These are phyloP conservation scores for Prosopocoilus inquinatus DNA, from an alignment of 2,888 invertebrate species.

Conservation along the genomic window DNA sequence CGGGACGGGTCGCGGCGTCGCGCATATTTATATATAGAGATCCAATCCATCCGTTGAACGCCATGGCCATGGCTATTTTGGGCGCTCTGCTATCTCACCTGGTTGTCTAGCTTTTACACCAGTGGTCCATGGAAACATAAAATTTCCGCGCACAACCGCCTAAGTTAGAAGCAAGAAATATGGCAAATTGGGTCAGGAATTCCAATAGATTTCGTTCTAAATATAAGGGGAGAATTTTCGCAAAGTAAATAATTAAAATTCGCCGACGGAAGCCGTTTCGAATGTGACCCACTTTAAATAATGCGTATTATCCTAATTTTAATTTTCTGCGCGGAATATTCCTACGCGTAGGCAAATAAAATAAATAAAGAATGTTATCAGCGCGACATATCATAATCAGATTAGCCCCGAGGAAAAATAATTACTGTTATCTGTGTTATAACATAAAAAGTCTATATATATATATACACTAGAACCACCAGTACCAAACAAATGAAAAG, in stretches of 20 bases:
- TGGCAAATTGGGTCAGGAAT: conserved; percentile 6
- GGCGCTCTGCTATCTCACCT: conserved; percentile 25
- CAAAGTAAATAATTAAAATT: background rate
- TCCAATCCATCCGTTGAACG: conserved; percentile 11
- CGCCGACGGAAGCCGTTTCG: too few species aligned
- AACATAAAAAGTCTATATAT: too few species aligned
- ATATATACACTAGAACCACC: too few species aligned
- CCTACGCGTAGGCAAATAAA: too few species aligned
- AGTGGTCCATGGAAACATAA: conserved; percentile 3
- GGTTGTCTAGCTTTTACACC: conserved; percentile 14
- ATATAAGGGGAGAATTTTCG: background rate
- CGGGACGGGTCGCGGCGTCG: conserved; percentile 4
- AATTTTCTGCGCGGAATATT: too few species aligned
- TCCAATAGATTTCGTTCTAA: background rate
- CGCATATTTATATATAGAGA: conserved; percentile 15
- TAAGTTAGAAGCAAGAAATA: background rate
- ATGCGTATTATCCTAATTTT: too few species aligned
- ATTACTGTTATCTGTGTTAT: too few species aligned
- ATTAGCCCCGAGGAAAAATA: too few species aligned
- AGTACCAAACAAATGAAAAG: too few species aligned
- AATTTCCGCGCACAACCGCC: background rate
- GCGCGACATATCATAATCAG: too few species aligned
- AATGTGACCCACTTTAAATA: too few species aligned
- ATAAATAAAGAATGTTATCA: too few species aligned
- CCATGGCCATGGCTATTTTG: conserved; percentile 21